phyloP scores from a whole-genome alignment of 2,113 vertebrate genomes.

The Ammodytes marinus region DNA sequence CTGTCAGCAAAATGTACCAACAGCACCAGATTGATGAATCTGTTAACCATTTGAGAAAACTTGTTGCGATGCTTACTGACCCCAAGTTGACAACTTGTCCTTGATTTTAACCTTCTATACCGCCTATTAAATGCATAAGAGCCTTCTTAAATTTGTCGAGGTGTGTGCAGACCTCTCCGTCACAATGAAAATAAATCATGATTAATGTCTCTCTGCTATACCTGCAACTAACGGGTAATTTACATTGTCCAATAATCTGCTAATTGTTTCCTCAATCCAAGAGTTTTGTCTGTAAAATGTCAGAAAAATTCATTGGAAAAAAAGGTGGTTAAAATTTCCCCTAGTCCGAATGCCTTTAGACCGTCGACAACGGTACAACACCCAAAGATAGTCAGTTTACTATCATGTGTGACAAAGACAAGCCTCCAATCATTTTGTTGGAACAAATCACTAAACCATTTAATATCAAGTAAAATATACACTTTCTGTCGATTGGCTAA shows the following conservation, averaged over 20 bases:
- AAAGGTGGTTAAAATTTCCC: not conserved
- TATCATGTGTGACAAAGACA: not conserved
- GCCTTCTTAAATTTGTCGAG: slow-evolving; percentile 9
- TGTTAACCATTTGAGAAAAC: not conserved
- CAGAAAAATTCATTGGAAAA: too few species aligned
- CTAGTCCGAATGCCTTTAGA: not conserved
- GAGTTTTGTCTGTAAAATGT: not conserved
- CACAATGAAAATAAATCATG: too few species aligned
- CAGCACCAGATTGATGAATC: not conserved
- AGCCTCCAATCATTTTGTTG: not conserved
- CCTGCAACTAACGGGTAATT: not conserved
- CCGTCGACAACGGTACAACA: not conserved
- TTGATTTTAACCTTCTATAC: not conserved
- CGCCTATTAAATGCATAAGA: not conserved
- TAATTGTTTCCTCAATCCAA: not conserved
- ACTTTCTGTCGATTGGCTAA: not conserved
- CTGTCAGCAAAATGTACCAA: slow-evolving; percentile 13
- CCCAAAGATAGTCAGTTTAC: not conserved
- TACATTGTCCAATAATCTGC: not conserved
- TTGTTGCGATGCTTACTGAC: not conserved
- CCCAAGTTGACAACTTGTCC: not conserved
- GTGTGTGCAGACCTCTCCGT: not conserved
- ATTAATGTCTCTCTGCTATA: not conserved
- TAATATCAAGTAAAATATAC: not conserved
- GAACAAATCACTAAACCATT: not conserved